A percentile compares a stretch with the other conserved stretches of the same genome.
Evolutionary conservation across 2,888 invertebrate species (phyloP).

Genomic region (Eugnorisma glareosa): DNA sequence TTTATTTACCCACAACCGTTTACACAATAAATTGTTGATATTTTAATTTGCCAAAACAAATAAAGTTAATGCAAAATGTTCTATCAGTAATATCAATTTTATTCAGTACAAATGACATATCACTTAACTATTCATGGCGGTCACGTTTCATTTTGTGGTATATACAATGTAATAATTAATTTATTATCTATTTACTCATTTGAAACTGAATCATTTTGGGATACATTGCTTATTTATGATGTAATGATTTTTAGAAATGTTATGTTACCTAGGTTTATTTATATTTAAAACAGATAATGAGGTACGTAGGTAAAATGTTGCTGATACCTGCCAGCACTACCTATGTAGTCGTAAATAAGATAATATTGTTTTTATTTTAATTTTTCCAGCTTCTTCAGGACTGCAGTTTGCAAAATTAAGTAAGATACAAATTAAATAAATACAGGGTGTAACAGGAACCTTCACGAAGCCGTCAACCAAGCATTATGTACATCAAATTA

Average conservation of each 20-base stretch:
- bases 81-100: conserved; percentile 69
- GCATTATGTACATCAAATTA: too few relatives aligned
- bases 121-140: conserved; percentile 76
- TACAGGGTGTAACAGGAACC: too few relatives aligned
- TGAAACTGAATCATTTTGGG: conserved; percentile 60
- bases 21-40: conserved; percentile 57
- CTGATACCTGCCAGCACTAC: not conserved
- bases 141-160: conserved; percentile 77
- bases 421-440: not conserved
- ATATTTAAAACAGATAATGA: not conserved
- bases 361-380: not conserved
- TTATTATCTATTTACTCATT: conserved; percentile 71
- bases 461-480: too few relatives aligned
- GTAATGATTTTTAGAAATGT: conserved; percentile 32
- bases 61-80: conserved; percentile 51
- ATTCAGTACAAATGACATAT: conserved; percentile 75
- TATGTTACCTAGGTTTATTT: not conserved
- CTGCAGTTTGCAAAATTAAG: not conserved
- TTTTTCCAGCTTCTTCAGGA: not conserved
- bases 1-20: conserved; percentile 53
- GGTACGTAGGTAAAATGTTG: not conserved
- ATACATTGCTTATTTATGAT: conserved; percentile 33
- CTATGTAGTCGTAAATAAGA: not conserved
- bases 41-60: conserved; percentile 67
- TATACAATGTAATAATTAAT: conserved; percentile 75